These are phyloP conservation scores for Lepeophtheirus nordmannii DNA, from an alignment of 2,888 invertebrate genomes.

Conservation along the genomic window DNA sequence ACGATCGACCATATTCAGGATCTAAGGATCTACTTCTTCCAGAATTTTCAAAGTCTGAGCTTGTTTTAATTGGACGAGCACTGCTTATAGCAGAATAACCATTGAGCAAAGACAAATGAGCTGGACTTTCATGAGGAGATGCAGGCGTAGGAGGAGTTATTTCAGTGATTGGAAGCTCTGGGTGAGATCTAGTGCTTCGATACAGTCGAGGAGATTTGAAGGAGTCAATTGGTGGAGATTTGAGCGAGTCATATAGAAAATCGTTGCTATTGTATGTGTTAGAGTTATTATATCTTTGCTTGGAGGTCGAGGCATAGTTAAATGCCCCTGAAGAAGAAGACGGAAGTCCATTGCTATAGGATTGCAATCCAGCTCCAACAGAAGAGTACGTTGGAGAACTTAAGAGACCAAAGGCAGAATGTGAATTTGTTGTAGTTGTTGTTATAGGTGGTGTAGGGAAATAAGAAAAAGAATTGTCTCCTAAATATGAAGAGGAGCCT, in stretches of 20 bases:
- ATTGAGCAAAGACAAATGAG: not conserved
- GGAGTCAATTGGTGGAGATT: not conserved
- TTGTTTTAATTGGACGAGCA: too few species aligned
- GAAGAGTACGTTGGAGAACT: too few species aligned
- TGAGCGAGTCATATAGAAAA: not conserved
- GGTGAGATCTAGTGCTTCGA: slow-evolving; percentile 15
- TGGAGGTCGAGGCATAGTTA: not conserved
- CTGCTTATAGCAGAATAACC: not conserved
- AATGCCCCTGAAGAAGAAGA: not conserved
- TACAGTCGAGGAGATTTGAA: not conserved
- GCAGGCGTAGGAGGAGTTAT: not conserved
- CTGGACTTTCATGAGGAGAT: slow-evolving; percentile 4
- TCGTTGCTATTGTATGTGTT: not conserved
- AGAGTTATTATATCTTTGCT: not conserved
- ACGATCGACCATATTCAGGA: not conserved
- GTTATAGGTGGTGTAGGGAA: not conserved
- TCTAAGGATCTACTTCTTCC: not conserved
- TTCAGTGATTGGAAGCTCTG: slow-evolving; percentile 10
- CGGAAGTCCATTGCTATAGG: not conserved
- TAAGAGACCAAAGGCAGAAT: too few species aligned
- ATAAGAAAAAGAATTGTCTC: not conserved
- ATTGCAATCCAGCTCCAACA: too few species aligned
- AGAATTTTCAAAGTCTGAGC: not conserved
- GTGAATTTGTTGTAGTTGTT: not conserved
- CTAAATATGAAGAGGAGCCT: not conserved